These are phyloP conservation scores for Diglossa cyanea DNA, from an alignment of 2,797 vertebrate species.

Conservation along the genomic window DNA sequence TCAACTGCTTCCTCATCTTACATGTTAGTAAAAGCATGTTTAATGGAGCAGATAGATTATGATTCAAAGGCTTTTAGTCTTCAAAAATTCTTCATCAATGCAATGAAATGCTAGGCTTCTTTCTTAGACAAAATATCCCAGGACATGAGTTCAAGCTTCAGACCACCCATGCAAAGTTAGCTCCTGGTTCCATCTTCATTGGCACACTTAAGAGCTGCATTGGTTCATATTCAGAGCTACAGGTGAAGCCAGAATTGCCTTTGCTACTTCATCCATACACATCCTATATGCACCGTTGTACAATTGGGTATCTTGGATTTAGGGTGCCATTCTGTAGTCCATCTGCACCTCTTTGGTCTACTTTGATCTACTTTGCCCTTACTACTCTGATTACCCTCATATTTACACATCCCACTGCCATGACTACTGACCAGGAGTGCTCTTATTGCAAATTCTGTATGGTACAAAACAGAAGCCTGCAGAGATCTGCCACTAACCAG, in stretches of 20 bases:
- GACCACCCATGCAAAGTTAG: rapidly evolving
- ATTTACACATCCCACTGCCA: rapidly evolving
- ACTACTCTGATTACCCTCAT: background rate
- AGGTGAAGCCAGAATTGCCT: background rate
- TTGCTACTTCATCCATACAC: background rate
- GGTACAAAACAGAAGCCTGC: background rate
- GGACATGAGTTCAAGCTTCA: background rate
- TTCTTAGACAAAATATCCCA: background rate
- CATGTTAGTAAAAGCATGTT: background rate
- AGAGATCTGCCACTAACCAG: background rate
- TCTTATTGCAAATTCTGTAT: background rate
- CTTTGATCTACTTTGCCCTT: background rate
- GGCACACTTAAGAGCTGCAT: background rate
- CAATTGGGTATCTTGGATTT: background rate
- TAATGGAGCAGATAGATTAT: background rate
- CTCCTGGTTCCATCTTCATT: background rate
- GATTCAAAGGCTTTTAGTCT: background rate
- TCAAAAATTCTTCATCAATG: background rate
- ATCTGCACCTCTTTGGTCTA: background rate
- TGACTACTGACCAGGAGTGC: background rate
- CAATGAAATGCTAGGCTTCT: background rate
- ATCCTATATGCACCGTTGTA: background rate
- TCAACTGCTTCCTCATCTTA: background rate
- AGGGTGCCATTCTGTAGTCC: background rate
- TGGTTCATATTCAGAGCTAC: background rate